These are phyloP conservation scores for Argya squamiceps DNA, from an alignment of 2,797 vertebrate genomes.

Conservation along the genomic window DNA sequence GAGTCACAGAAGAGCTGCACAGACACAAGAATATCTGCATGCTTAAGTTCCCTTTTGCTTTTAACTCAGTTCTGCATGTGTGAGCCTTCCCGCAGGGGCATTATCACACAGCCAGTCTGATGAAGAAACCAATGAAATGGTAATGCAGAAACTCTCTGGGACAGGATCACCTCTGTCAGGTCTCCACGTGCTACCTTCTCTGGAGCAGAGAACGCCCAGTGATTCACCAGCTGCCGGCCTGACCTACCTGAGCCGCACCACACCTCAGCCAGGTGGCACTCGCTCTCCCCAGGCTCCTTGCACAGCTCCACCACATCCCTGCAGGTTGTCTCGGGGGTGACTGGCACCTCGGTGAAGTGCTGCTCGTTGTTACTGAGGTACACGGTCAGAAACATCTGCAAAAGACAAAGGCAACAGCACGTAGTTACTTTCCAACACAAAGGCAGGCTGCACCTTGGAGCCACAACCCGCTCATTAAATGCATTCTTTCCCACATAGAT, in stretches of 20 bases:
- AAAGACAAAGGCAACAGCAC: neutral
- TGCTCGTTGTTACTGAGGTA: conserved; percentile 99
- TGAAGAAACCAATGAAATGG: neutral
- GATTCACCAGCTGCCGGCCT: neutral
- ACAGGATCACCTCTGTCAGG: fast-evolving
- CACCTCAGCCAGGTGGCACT: conserved; percentile 93
- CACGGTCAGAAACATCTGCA: conserved; percentile 96
- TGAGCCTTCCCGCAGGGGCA: neutral
- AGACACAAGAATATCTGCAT: neutral
- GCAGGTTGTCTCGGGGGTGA: conserved; percentile 93
- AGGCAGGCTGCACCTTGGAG: neutral
- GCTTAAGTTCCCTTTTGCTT: neutral
- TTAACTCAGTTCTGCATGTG: neutral
- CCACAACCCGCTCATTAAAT: neutral
- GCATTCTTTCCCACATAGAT: neutral
- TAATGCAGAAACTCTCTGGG: neutral
- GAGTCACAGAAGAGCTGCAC: neutral
- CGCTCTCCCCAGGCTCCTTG: conserved; percentile 91
- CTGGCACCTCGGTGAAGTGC: conserved; percentile 97
- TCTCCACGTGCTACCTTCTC: neutral
- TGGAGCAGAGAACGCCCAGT: neutral
- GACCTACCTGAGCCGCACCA: conserved; percentile 92
- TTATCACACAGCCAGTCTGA: neutral
- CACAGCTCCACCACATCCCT: conserved; percentile 94
- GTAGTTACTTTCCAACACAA: neutral